Conservation (phyloP, 2,888 invertebrate genomes). For the Troides oblongomaculatus region DNA sequence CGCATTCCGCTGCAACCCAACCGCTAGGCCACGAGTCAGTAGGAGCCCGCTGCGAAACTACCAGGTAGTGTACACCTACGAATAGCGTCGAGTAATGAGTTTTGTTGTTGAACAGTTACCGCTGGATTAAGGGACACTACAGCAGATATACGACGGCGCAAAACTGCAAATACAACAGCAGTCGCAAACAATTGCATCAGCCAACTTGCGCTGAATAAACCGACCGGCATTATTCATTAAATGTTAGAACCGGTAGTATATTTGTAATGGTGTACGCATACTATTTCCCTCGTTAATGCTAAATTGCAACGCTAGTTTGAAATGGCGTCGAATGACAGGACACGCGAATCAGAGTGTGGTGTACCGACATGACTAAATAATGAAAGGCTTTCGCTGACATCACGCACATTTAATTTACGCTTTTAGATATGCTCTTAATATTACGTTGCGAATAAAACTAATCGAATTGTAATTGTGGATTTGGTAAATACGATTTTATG, state of each 20-base stretch:
- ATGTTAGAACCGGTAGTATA: conserved; percentile 6
- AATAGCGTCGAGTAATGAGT: conserved; percentile 72
- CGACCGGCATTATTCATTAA: conserved; percentile 23
- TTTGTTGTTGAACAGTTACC: conserved; percentile 72
- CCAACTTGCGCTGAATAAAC: conserved; percentile 15
- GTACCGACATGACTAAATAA: conserved; percentile 23
- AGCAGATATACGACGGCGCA: conserved; percentile 47
- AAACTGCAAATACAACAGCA: conserved; percentile 37
- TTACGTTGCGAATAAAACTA: too few relatives aligned
- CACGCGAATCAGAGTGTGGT: conserved; percentile 16
- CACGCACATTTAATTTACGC: conserved; percentile 5
- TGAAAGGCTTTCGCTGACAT: conserved; percentile 8
- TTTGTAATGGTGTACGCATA: conserved; percentile 13
- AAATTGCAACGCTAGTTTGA: conserved; percentile 24
- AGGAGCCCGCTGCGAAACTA: conserved; percentile 60
- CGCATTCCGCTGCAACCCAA: conserved; percentile 24
- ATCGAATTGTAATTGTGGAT: too few relatives aligned
- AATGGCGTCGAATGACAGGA: conserved; percentile 24
- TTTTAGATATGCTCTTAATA: background rate
- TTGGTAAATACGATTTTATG: too few relatives aligned
- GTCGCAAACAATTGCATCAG: conserved; percentile 39
- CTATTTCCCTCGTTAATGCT: conserved; percentile 20
- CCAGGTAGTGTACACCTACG: conserved; percentile 58
- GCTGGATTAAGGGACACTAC: conserved; percentile 65
- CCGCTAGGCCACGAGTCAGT: conserved; percentile 38